Percentiles rank a stretch among this genome's conserved stretches.
phyloP scores from a whole-genome alignment of 2,797 vertebrate species.

The Etheostoma perlongum region DNA sequence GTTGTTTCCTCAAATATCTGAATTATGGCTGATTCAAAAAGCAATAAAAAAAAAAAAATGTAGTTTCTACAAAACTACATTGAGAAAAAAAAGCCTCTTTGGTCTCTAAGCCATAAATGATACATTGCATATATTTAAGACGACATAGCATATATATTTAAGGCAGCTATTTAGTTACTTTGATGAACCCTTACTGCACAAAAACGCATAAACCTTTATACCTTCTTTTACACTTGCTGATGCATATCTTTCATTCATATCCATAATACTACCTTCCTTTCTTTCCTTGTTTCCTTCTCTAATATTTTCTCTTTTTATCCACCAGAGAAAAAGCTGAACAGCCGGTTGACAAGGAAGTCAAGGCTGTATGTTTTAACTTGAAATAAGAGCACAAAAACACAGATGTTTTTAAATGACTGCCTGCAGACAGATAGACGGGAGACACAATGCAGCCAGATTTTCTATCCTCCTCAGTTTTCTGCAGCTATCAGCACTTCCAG shows the following conservation, averaged over 20 bases:
- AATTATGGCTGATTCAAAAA: neutral
- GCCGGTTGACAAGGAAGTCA: slow-evolving; percentile 4
- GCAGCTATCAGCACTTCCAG: slow-evolving; percentile 44
- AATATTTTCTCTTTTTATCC: neutral
- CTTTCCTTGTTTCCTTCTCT: neutral
- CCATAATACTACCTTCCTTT: neutral
- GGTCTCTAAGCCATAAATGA: slow-evolving; percentile 25
- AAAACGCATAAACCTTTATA: neutral
- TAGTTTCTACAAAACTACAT: neutral
- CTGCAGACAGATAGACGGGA: slow-evolving; percentile 27
- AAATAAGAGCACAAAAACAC: slow-evolving; percentile 42
- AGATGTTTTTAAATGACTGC: slow-evolving; percentile 14
- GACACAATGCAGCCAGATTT: slow-evolving; percentile 33
- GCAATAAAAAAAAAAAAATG: neutral
- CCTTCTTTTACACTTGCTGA: slow-evolving; percentile 25
- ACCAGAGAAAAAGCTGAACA: neutral
- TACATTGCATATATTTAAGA: slow-evolving; percentile 9
- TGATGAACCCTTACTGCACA: neutral
- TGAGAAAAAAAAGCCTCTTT: slow-evolving; percentile 28
- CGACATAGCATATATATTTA: slow-evolving; percentile 32
- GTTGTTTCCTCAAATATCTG: neutral
- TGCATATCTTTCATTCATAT: neutral
- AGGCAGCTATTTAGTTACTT: slow-evolving; percentile 31
- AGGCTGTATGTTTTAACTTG: slow-evolving; percentile 24
- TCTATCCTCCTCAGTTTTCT: neutral